Evolutionary conservation across 2,888 invertebrate species (phyloP), one percentile per base, ranked within the genome.

Genomic region (Dastarcus helophoroides): DNA sequence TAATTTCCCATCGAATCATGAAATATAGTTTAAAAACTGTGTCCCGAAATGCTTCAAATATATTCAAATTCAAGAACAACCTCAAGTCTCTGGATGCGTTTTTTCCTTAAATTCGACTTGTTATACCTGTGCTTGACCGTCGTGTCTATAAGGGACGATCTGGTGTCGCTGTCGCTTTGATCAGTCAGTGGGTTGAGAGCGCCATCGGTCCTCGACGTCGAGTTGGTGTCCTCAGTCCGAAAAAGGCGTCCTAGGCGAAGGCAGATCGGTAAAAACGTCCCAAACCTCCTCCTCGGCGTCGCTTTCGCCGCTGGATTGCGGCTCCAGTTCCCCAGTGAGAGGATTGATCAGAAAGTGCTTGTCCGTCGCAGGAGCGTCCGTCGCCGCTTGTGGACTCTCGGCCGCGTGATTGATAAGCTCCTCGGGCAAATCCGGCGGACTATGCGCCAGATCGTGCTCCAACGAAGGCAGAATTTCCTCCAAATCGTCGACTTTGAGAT

Each of bases 281-380:
- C 48, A 51, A 14, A 51, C 41, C 32, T 41, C 45, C 29, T 67
- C 62, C 17, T 68, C 68, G 21, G 49, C 53, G 38, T 69, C 69
- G 39, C 71, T 64, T 43, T 78, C 77, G 1, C 74, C 73, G 38
- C 71, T 72, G 37, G 75, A 74, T 62, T 82, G 80, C 2, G 80
- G 76, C 50, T 89, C 89, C 50, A 90, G 68, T 53, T 85, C 79
- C 22, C 88, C 84, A 40, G 90, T 89, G 38, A 89, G 68, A 1
- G 90, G 89, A 66, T 90, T 91, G 46, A 90, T 86, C 24, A 90
- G 74, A 67, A 83, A 84, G 63, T 33, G 26, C 19, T 14, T 36
- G n/a, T n/a, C n/a, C n/a, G n/a, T n/a, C n/a, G 30, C 28, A n/a
- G n/a, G 8, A 3, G 14, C 14, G 22, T 27, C 15, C 12, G 6